phyloP scores from a whole-genome alignment of 2,888 invertebrate genomes.

The Drosophila limbata region DNA sequence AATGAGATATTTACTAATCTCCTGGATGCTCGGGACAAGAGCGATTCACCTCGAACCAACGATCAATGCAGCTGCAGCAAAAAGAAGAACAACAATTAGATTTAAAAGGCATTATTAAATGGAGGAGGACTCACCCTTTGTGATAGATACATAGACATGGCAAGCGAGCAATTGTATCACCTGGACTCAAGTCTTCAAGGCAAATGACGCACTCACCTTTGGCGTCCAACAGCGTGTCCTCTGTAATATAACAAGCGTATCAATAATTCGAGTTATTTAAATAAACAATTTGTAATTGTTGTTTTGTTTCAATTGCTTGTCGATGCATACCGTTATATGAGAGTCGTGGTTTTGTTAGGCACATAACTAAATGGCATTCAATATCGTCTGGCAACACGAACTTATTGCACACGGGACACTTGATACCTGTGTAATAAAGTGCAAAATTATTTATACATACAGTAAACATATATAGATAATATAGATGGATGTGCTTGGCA shows the following conservation, averaged over 20 bases:
- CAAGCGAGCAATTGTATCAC: slow-evolving; percentile 98
- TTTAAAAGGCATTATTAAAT: not conserved
- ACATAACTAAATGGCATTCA: slow-evolving; percentile 99
- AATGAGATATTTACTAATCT: slow-evolving; percentile 83
- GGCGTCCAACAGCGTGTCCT: slow-evolving; percentile 97
- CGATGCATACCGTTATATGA: slow-evolving; percentile 97
- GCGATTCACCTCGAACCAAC: slow-evolving; percentile 99
- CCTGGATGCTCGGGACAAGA: slow-evolving; percentile 99
- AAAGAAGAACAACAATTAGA: not conserved
- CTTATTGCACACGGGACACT: slow-evolving; percentile 99
- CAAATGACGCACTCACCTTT: slow-evolving; percentile 99
- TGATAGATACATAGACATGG: slow-evolving; percentile 99
- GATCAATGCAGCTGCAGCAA: slow-evolving; percentile 96
- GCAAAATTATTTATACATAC: not conserved
- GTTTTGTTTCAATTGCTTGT: not conserved
- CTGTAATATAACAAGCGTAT: slow-evolving; percentile 87
- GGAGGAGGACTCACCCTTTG: slow-evolving; percentile 90
- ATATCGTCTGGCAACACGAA: slow-evolving; percentile 99
- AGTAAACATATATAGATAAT: not conserved
- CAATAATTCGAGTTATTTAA: not conserved
- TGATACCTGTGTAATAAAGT: slow-evolving; percentile 90
- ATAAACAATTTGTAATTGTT: not conserved
- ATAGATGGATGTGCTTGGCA: slow-evolving; percentile 64
- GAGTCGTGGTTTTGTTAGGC: slow-evolving; percentile 99
- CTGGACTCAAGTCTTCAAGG: slow-evolving; percentile 97